phyloP scores from a whole-genome alignment of 1,140 invertebrate species.

The Solen grandis region DNA sequence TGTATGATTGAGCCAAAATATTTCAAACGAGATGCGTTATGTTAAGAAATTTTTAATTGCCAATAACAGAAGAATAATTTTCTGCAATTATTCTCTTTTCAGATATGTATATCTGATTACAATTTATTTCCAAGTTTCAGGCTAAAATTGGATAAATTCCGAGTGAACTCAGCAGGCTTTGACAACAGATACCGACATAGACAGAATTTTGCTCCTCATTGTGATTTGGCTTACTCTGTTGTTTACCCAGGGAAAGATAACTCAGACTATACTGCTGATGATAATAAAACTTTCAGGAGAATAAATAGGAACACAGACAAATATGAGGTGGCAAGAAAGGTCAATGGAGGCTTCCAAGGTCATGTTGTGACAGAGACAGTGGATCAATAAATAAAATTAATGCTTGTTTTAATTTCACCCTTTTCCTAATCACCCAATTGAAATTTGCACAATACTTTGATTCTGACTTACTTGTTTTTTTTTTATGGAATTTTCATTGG shows the following conservation, averaged over 20 bases:
- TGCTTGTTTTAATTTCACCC: no score
- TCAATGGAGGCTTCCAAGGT: conserved; percentile 66
- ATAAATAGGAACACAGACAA: conserved; percentile 67
- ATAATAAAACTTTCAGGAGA: conserved; percentile 70
- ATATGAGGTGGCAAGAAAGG: conserved; percentile 65
- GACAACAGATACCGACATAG: conserved; percentile 74
- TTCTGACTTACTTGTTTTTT: no score
- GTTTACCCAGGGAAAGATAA: conserved; percentile 75
- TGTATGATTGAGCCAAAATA: no score
- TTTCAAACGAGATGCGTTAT: no score
- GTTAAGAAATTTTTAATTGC: no score
- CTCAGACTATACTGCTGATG: conserved; percentile 68
- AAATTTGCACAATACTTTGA: no score
- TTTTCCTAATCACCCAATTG: no score
- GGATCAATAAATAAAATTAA: no score
- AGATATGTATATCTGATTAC: no score
- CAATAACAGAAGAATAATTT: no score
- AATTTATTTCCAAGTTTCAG: conserved; percentile 64
- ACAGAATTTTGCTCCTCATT: conserved; percentile 69
- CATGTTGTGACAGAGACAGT: conserved; percentile 48
- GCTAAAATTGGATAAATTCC: conserved; percentile 68
- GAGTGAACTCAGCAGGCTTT: conserved; percentile 75
- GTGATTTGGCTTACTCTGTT: conserved; percentile 69
- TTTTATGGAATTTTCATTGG: no score
- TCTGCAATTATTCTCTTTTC: no score